Evolutionary conservation across 2,888 invertebrate species (phyloP).

Genomic region (Drosophila subsilvestris): DNA sequence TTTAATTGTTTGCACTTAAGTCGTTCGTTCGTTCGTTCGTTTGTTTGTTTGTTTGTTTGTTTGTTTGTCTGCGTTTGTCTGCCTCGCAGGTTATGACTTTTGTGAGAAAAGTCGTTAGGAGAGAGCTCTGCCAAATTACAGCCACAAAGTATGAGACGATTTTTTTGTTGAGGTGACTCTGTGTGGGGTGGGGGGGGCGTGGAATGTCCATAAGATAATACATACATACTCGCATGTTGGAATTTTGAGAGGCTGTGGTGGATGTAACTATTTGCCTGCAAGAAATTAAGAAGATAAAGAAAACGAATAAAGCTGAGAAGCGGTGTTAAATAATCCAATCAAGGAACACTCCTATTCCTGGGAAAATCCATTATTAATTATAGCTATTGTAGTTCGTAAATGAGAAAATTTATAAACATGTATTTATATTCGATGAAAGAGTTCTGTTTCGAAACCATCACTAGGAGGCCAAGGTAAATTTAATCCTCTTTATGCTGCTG

Average conservation of each 20-base stretch:
- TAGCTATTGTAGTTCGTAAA: no score
- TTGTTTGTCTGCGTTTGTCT: slow-evolving; percentile 22
- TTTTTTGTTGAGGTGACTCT: slow-evolving; percentile 23
- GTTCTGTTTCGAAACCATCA: no score
- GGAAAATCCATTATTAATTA: background rate
- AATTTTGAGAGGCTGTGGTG: background rate
- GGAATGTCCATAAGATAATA: slow-evolving; percentile 5
- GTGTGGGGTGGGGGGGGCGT: background rate
- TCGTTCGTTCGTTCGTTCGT: slow-evolving; percentile 59
- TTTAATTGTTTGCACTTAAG: slow-evolving; percentile 79
- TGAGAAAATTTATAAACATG: no score
- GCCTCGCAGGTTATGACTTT: slow-evolving; percentile 67
- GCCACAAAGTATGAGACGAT: slow-evolving; percentile 63
- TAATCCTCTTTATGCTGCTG: no score
- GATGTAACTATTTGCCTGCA: slow-evolving; percentile 5
- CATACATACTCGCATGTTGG: background rate
- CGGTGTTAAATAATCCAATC: background rate
- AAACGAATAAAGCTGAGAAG: background rate
- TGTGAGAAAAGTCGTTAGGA: slow-evolving; percentile 67
- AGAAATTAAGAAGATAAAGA: background rate
- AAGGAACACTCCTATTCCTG: background rate
- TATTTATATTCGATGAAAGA: background rate
- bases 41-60: slow-evolving; percentile 22
- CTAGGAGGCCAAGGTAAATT: no score
- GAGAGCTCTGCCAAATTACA: slow-evolving; percentile 62